These are phyloP conservation scores for Dorcus parallelipipedus DNA, from an alignment of 2,888 invertebrate species.

Conservation along the genomic window DNA sequence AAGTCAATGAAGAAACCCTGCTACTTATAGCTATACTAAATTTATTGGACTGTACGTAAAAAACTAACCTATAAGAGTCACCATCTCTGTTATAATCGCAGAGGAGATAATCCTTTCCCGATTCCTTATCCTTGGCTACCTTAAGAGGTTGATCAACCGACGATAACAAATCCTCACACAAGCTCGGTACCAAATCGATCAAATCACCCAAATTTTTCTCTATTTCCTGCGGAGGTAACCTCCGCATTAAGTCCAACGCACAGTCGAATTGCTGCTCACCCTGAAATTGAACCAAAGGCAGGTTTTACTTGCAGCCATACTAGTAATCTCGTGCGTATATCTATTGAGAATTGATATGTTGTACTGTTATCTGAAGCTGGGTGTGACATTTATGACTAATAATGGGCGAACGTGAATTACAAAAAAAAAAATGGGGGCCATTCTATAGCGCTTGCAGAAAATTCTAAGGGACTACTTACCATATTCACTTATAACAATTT, in stretches of 20 bases:
- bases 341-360: background rate
- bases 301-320: background rate
- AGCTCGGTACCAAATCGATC: constrained; percentile 91
- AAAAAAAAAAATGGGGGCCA: too few relatives aligned
- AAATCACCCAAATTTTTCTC: constrained; percentile 97
- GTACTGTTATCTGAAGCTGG: constrained; percentile 17
- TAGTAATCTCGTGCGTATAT: background rate
- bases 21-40: background rate
- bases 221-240: constrained; percentile 98
- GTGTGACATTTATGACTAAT: constrained; percentile 16
- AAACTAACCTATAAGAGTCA: constrained; percentile 82
- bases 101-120: constrained; percentile 94
- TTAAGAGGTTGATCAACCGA: constrained; percentile 98
- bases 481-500: constrained; percentile 14
- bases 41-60: background rate
- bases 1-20: too few relatives aligned
- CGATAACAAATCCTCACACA: constrained; percentile 95
- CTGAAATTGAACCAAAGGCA: constrained; percentile 47
- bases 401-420: background rate
- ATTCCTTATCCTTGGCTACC: constrained; percentile 91
- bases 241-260: constrained; percentile 97
- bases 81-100: constrained; percentile 99
- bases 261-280: constrained; percentile 97
- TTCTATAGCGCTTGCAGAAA: too few relatives aligned
- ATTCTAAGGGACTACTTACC: constrained; percentile 6